These are phyloP conservation scores for Lynx canadensis DNA, from an alignment of 2,113 vertebrate genomes.

Conservation along the genomic window DNA sequence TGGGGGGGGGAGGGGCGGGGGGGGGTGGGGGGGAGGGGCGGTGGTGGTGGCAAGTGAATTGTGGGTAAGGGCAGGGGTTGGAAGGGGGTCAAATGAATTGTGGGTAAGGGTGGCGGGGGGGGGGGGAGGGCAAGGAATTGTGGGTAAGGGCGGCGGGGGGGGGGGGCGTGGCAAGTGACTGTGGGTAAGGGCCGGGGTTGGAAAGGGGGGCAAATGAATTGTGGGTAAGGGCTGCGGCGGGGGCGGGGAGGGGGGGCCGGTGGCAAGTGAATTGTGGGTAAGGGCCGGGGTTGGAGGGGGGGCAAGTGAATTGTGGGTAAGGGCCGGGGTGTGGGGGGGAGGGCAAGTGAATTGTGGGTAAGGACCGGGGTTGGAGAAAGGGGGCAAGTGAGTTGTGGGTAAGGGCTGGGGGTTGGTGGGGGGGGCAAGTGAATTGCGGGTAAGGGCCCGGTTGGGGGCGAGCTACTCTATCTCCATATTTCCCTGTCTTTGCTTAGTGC, in stretches of 20 bases:
- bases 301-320: not conserved
- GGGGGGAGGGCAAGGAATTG: no score
- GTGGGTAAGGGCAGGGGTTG: not conserved
- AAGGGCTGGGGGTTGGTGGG: no score
- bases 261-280: not conserved
- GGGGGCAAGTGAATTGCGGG: not conserved
- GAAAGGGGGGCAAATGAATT: no score
- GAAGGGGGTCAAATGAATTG: not conserved
- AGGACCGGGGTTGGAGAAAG: no score
- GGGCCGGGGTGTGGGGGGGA: rapidly evolving
- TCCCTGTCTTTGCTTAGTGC: not conserved
- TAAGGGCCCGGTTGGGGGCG: not conserved
- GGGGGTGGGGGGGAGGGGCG: no score
- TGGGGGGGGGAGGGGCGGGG: no score
- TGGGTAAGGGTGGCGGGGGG: not conserved
- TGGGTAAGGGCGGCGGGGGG: not conserved
- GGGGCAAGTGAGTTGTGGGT: not conserved
- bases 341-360: not conserved
- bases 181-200: not conserved
- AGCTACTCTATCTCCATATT: not conserved
- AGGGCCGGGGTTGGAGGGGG: no score
- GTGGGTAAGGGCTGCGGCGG: not conserved
- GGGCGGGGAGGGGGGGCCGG: no score
- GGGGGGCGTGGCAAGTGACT: not conserved
- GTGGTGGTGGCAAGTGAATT: no score